Conservation (phyloP, 2,797 vertebrate species). For the Platyrinchus mystaceus region DNA sequence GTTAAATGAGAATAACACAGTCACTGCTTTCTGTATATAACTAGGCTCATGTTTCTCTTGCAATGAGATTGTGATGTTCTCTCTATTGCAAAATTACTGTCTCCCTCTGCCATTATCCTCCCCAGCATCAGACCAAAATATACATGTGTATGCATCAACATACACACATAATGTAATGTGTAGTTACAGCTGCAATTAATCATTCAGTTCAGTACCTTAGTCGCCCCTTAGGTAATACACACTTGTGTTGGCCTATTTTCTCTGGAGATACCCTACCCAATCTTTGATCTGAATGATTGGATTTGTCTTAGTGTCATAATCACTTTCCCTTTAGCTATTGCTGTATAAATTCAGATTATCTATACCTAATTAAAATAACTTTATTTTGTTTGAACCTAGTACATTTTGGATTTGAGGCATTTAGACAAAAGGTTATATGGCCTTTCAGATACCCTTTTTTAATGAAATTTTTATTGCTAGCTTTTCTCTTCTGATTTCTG, state of each 20-base stretch:
- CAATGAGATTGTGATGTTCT: neutral
- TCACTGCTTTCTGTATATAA: neutral
- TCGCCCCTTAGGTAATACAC: neutral
- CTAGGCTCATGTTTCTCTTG: neutral
- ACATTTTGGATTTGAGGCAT: slow-evolving; percentile 41
- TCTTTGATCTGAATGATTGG: neutral
- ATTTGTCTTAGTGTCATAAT: neutral
- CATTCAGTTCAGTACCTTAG: neutral
- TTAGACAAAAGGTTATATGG: slow-evolving; percentile 46
- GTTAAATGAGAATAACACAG: neutral
- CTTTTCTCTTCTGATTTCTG: slow-evolving; percentile 32
- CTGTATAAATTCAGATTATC: slow-evolving; percentile 20
- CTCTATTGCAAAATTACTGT: neutral
- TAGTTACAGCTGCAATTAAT: slow-evolving; percentile 15
- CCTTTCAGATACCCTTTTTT: slow-evolving; percentile 43
- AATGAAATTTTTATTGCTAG: slow-evolving; percentile 50
- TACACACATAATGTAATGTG: neutral
- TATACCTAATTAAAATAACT: slow-evolving; percentile 43
- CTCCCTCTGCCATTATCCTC: neutral
- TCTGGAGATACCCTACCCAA: neutral
- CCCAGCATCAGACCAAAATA: neutral
- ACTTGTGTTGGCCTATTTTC: neutral
- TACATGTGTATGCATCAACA: neutral
- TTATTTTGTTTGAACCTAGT: slow-evolving; percentile 38
- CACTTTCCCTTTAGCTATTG: neutral